These are phyloP conservation scores for Ictidomys tridecemlineatus DNA, from an alignment of 2,113 vertebrate genomes.

Conservation along the genomic window DNA sequence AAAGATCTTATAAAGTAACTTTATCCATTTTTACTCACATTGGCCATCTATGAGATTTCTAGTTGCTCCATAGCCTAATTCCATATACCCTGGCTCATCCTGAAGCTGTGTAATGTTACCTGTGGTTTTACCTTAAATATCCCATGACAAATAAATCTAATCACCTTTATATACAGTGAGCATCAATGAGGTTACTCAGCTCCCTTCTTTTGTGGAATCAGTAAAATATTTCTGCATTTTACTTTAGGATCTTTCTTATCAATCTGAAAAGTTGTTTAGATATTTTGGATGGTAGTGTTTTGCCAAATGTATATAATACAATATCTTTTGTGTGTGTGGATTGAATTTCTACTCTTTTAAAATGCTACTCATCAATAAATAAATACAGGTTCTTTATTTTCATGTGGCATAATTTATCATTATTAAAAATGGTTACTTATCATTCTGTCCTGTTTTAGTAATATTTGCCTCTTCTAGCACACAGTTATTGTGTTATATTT, in stretches of 20 bases:
- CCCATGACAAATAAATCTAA: neutral
- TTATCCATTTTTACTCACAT: neutral
- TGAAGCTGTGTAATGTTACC: neutral
- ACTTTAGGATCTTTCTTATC: neutral
- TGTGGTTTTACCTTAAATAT: neutral
- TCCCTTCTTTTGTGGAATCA: neutral
- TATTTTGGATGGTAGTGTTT: neutral
- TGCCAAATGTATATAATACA: neutral
- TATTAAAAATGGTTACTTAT: neutral
- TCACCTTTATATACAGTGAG: neutral
- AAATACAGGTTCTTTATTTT: neutral
- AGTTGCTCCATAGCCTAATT: neutral
- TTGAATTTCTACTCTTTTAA: neutral
- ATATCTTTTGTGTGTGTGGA: neutral
- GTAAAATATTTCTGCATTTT: neutral
- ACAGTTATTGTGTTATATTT: constrained; percentile 25
- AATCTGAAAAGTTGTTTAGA: neutral
- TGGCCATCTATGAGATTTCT: neutral
- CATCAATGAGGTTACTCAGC: neutral
- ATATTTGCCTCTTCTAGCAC: neutral
- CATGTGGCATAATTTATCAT: neutral
- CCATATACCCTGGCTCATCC: neutral
- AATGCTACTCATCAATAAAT: neutral
- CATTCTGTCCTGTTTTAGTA: neutral
- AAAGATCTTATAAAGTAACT: neutral